A percentile compares a stretch with the other conserved stretches of the same genome.
Conservation (phyloP, 2,888 invertebrate species). For the Eilema sororculum region DNA sequence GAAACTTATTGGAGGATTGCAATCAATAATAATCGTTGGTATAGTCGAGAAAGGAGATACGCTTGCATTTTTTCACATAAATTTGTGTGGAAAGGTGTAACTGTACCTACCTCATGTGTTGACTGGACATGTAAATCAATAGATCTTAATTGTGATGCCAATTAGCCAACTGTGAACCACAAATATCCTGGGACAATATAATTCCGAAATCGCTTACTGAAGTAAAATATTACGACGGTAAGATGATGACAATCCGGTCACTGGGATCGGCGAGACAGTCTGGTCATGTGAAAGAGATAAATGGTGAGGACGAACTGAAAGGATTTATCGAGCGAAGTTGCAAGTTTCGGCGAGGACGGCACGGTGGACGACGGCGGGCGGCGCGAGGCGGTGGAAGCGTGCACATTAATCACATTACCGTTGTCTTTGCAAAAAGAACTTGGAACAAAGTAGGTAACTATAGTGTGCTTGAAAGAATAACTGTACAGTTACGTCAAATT, state of each 20-base stretch:
- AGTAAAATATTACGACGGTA: constrained; percentile 11
- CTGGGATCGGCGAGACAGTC: constrained; percentile 9
- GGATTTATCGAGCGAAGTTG: constrained; percentile 21
- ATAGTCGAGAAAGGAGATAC: no score
- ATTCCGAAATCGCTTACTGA: not conserved
- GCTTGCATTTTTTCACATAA: no score
- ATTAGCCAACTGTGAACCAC: not conserved
- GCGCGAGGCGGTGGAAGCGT: not conserved
- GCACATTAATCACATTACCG: constrained; percentile 21
- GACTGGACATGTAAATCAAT: no score
- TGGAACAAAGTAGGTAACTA: not conserved
- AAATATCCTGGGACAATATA: not conserved
- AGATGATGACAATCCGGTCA: constrained; percentile 4
- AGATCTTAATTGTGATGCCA: not conserved
- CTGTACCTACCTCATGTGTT: no score
- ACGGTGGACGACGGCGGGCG: not conserved
- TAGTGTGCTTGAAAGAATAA: no score
- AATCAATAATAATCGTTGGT: no score
- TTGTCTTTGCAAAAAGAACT: constrained; percentile 9
- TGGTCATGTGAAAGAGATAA: constrained; percentile 22
- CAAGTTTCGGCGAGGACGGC: constrained; percentile 15
- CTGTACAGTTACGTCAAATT: no score
- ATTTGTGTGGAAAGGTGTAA: no score
- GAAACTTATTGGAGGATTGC: no score
- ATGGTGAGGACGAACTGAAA: constrained; percentile 17